phyloP scores from a whole-genome alignment of 2,113 vertebrate species.

The Nestor notabilis region DNA sequence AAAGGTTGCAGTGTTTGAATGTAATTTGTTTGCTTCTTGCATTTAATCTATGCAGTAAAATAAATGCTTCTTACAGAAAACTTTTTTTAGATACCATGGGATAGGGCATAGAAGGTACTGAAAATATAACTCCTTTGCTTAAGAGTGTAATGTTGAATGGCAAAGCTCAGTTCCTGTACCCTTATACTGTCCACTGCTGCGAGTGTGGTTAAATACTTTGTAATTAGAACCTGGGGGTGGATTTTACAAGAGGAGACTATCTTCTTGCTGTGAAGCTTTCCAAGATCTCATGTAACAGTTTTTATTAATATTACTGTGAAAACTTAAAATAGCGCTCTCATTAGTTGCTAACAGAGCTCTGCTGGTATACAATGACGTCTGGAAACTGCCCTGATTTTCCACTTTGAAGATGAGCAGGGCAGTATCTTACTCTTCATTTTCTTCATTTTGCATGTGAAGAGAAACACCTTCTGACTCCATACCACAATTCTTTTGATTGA shows the following conservation, averaged over 20 bases:
- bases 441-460: background rate
- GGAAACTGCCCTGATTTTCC: background rate
- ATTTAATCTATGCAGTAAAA: background rate
- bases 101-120: background rate
- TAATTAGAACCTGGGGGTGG: background rate
- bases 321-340: background rate
- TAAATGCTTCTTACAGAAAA: background rate
- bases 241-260: background rate
- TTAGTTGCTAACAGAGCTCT: slow-evolving; percentile 16
- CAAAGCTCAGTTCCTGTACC: background rate
- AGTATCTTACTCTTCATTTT: background rate
- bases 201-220: background rate
- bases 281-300: background rate
- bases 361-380: background rate
- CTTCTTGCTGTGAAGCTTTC: background rate
- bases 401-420: background rate
- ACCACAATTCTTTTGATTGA: background rate
- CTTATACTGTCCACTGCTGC: background rate
- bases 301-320: slow-evolving; percentile 26
- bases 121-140: background rate
- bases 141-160: background rate
- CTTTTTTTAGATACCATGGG: background rate
- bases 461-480: background rate
- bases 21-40: background rate
- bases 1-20: background rate